Conservation (phyloP, 2,113 vertebrate species). For the Caretta caretta region DNA sequence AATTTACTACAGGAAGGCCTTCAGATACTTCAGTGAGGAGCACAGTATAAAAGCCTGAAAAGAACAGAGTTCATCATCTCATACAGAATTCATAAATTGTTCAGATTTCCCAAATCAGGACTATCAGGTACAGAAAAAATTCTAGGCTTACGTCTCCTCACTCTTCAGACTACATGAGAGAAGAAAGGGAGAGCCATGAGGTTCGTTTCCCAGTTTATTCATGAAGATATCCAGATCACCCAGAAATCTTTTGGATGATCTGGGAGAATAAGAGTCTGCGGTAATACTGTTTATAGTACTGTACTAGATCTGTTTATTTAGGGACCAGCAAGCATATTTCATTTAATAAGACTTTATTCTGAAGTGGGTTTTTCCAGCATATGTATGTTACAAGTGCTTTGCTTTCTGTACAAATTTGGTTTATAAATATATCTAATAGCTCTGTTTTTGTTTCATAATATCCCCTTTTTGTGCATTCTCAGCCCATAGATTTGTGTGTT, state of each 20-base stretch:
- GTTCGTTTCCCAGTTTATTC: background rate
- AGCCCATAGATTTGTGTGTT: background rate
- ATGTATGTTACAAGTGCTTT: background rate
- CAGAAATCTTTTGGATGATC: background rate
- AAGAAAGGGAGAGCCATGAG: background rate
- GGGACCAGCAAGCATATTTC: background rate
- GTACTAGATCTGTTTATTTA: background rate
- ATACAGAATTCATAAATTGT: background rate
- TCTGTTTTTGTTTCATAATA: background rate
- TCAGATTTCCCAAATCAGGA: background rate
- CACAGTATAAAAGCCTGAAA: background rate
- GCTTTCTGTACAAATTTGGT: background rate
- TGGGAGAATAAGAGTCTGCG: background rate
- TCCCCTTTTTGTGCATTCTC: background rate
- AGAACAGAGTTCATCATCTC: background rate
- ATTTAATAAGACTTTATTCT: background rate
- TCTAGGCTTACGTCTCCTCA: background rate
- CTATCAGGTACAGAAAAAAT: background rate
- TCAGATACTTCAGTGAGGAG: background rate
- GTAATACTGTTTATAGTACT: background rate
- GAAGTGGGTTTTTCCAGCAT: background rate
- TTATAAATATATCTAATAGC: background rate
- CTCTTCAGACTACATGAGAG: accelerated
- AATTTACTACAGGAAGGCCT: background rate
- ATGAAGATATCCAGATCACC: background rate